These are phyloP conservation scores for Nomada ferruginata DNA, from an alignment of 2,888 invertebrate species.

Conservation along the genomic window DNA sequence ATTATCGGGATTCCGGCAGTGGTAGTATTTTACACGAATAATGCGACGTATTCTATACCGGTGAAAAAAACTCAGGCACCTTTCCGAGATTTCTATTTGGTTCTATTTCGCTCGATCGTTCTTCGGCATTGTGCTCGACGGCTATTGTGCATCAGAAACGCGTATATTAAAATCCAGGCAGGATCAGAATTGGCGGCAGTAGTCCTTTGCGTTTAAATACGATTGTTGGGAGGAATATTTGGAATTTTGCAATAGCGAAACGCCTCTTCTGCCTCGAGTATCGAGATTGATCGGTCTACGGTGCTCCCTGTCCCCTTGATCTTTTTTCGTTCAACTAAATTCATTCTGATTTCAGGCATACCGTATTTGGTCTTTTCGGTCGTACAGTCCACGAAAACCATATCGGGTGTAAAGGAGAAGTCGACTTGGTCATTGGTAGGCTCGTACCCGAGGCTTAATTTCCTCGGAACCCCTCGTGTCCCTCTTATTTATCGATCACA, in stretches of 20 bases:
- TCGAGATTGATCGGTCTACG: background rate
- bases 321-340: background rate
- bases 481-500: conserved; percentile 37
- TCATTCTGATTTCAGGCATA: too few relatives aligned
- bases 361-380: background rate
- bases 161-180: conserved; percentile 62
- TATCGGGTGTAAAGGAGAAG: background rate
- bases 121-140: conserved; percentile 41
- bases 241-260: conserved; percentile 33
- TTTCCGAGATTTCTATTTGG: conserved; percentile 36
- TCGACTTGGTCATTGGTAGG: conserved; percentile 19
- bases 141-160: conserved; percentile 55
- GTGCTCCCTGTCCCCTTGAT: background rate
- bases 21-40: conserved; percentile 23
- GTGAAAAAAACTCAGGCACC: conserved; percentile 20
- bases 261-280: too few relatives aligned
- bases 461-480: conserved; percentile 5
- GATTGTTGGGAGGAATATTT: conserved; percentile 40
- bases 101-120: conserved; percentile 18
- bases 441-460: conserved; percentile 12
- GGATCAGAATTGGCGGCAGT: conserved; percentile 33
- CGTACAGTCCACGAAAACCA: background rate
- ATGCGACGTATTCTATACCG: conserved; percentile 20
- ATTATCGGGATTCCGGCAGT: conserved; percentile 15
- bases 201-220: conserved; percentile 25